These are phyloP conservation scores for Eptesicus fuscus DNA, from an alignment of 2,113 vertebrate species.

Conservation along the genomic window DNA sequence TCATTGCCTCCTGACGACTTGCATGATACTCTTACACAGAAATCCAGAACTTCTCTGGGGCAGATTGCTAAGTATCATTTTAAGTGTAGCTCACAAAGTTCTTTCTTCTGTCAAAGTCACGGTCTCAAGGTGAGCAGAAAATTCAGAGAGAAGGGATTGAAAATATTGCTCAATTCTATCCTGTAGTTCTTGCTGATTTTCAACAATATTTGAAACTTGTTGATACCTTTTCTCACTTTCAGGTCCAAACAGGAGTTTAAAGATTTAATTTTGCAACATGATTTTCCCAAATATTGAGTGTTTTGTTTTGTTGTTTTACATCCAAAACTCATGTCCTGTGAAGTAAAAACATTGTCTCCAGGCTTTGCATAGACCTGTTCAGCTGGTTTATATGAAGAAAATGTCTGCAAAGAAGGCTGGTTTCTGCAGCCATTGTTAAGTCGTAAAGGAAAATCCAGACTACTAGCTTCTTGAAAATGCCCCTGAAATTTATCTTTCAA, in stretches of 20 bases:
- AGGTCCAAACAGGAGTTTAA: neutral
- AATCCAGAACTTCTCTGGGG: neutral
- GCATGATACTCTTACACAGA: neutral
- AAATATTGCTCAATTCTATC: neutral
- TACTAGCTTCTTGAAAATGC: neutral
- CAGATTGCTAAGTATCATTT: neutral
- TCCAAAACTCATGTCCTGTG: neutral
- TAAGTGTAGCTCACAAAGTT: neutral
- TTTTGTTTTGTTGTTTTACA: neutral
- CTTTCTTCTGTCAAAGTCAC: neutral
- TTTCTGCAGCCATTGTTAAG: neutral
- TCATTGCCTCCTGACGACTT: neutral
- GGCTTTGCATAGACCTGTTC: neutral
- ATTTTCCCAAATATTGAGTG: neutral
- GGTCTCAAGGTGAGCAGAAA: neutral
- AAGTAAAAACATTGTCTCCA: neutral
- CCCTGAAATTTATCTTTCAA: neutral
- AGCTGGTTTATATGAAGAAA: neutral
- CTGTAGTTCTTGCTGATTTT: neutral
- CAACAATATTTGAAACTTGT: neutral
- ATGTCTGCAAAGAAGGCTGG: neutral
- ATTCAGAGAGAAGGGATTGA: neutral
- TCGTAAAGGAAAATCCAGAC: neutral
- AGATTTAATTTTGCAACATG: neutral
- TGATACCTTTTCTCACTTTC: neutral